These are phyloP conservation scores for Acanthopleura granulata DNA, from an alignment of 2,888 invertebrate species.

Conservation along the genomic window DNA sequence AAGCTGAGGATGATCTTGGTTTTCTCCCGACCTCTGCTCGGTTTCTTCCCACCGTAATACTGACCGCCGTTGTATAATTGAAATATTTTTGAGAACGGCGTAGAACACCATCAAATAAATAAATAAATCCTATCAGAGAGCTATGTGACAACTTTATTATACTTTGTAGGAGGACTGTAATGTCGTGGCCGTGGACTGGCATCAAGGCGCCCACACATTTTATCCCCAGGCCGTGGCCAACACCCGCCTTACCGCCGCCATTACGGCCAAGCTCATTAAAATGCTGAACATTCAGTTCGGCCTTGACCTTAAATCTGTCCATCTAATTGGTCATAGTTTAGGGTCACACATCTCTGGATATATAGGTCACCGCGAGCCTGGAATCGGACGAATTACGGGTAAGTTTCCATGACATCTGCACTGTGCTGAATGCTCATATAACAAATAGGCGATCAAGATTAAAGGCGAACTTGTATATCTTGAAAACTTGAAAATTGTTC, in stretches of 20 bases:
- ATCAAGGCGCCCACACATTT: conserved; percentile 41
- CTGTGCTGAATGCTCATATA: too few relatives aligned
- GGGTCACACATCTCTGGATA: conserved; percentile 91
- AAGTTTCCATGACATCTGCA: background rate
- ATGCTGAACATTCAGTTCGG: conserved; percentile 35
- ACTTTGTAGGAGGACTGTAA: conserved; percentile 41
- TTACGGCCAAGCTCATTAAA: conserved; percentile 51
- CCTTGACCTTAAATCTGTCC: conserved; percentile 34
- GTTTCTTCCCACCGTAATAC: too few relatives aligned
- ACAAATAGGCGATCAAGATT: background rate
- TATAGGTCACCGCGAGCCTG: conserved; percentile 77
- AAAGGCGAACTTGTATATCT: too few relatives aligned
- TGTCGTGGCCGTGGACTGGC: conserved; percentile 50
- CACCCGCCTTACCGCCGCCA: conserved; percentile 63
- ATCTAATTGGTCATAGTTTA: conserved; percentile 84
- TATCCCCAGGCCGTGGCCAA: conserved; percentile 67
- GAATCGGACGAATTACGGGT: conserved; percentile 65
- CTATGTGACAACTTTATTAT: background rate
- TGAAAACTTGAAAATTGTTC: too few relatives aligned
- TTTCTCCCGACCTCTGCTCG: too few relatives aligned
- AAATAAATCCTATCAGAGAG: too few relatives aligned
- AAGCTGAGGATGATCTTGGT: too few relatives aligned
- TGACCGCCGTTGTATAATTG: too few relatives aligned
- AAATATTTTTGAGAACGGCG: too few relatives aligned
- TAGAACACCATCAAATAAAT: too few relatives aligned